A percentile compares a stretch with the other conserved stretches of the same genome.
phyloP scores from a whole-genome alignment of 2,888 invertebrate species.

The Mesorhabditis belari region DNA sequence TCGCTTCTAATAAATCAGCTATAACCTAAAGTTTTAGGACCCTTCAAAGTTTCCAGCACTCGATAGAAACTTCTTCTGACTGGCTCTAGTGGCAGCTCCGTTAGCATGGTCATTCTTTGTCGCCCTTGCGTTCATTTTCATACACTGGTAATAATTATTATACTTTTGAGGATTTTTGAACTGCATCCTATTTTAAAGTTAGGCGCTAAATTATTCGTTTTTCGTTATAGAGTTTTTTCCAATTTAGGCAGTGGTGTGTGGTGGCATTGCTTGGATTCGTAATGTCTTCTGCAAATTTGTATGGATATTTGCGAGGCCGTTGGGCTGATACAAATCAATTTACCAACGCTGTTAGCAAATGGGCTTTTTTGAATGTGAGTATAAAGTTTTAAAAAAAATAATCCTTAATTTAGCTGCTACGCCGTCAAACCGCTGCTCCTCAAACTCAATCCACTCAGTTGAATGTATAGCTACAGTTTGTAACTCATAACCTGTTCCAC shows the following conservation, averaged over 20 bases:
- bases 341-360: conserved; percentile 45
- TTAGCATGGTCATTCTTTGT: conserved; percentile 80
- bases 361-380: conserved; percentile 37
- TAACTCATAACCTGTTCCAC: too few relatives aligned
- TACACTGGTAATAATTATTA: conserved; percentile 82
- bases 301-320: conserved; percentile 75
- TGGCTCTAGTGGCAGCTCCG: conserved; percentile 77
- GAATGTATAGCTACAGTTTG: too few relatives aligned
- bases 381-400: background rate
- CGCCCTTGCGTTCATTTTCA: conserved; percentile 73
- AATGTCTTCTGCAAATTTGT: conserved; percentile 84
- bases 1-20: background rate
- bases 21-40: conserved; percentile 26
- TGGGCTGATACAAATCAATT: conserved; percentile 48
- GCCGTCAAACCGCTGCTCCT: background rate
- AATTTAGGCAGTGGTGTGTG: conserved; percentile 55
- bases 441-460: background rate
- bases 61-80: conserved; percentile 89
- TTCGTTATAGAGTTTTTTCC: background rate
- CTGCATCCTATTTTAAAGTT: too few relatives aligned
- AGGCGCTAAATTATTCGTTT: too few relatives aligned
- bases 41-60: conserved; percentile 56
- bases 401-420: background rate
- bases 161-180: background rate
- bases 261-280: conserved; percentile 80